Evolutionary conservation across 2,797 vertebrate species (phyloP).

Genomic region (Manis crassicaudata): DNA sequence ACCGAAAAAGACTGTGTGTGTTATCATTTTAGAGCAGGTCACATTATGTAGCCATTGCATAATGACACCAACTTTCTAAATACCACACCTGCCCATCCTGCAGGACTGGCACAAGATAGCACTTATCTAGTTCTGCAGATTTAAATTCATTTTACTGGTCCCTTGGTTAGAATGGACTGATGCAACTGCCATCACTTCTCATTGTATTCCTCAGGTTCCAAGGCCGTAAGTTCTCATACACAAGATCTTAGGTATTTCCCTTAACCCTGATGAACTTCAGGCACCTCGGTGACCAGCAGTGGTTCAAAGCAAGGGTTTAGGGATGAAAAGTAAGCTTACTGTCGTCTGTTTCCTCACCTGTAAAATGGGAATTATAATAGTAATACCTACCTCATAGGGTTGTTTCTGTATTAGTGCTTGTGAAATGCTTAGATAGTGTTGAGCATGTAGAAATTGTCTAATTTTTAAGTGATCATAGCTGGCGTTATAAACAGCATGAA

Average conservation of each 20-base stretch:
- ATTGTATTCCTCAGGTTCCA: neutral
- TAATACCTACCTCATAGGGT: neutral
- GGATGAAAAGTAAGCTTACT: neutral
- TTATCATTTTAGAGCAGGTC: neutral
- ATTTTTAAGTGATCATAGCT: neutral
- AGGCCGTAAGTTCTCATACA: neutral
- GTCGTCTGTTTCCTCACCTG: neutral
- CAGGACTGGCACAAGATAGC: neutral
- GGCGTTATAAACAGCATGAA: neutral
- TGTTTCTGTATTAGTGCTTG: neutral
- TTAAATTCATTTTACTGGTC: neutral
- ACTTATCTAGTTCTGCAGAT: neutral
- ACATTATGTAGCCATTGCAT: neutral
- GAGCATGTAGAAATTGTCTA: neutral
- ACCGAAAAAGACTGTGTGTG: neutral
- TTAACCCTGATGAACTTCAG: neutral
- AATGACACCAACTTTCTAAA: neutral
- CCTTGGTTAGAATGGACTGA: neutral
- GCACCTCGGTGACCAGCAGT: neutral
- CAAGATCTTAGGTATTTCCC: neutral
- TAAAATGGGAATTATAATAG: neutral
- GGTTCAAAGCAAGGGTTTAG: neutral
- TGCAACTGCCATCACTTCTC: neutral
- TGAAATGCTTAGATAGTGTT: neutral
- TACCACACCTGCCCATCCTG: neutral